Evolutionary conservation across 2,113 vertebrate genomes (phyloP), one percentile per base, ranked within the genome.

Genomic region (Oncorhynchus nerka): DNA sequence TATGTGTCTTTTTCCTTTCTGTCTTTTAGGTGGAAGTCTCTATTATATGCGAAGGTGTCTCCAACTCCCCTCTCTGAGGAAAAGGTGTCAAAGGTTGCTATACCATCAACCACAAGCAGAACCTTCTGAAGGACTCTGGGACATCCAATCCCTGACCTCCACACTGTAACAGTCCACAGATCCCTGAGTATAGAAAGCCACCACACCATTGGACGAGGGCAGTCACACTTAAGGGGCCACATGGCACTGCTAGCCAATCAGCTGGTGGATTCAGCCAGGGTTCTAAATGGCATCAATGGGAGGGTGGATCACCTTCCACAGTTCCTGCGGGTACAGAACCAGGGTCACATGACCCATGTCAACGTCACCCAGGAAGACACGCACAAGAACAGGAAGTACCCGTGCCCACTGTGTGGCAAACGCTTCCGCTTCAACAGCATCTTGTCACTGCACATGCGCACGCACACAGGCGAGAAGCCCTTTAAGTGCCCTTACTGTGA

Each of bases 341-440:
- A 97, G 48, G 96, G 96, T 84, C 95, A 98, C 20, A 95, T 95
- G 90, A 95, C 96, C 26, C 97, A 98, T 88, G 95, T 97, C 90
- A 97, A 94, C 0, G 95, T 97, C 70, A 94, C 94, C 20, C 95
- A 98, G 89, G 97, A 99, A 0, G 98, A 99, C 2, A 96, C 92
- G 64, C 95, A 96, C 81, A 99, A 97, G 88, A 99, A 98, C 89
- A 93, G 97, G 9, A 99, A 99, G 92, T 99, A 99, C 81, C 98
- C 97, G 0, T 99, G 98, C 78, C 97, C 97, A 0, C 89, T 99
- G 16, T 99, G 98, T 24, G 98, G 98, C 49, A 99, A 99, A 75
- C 97, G 98, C 12, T 99, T 99, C 79, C 96, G 98, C 28, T 99
- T 99, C 81, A 99, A 99, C 92, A 99, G 98, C 91, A 99, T 99